Evolutionary conservation across 2,888 invertebrate species (phyloP).

Genomic region (Myopa tessellatipennis): DNA sequence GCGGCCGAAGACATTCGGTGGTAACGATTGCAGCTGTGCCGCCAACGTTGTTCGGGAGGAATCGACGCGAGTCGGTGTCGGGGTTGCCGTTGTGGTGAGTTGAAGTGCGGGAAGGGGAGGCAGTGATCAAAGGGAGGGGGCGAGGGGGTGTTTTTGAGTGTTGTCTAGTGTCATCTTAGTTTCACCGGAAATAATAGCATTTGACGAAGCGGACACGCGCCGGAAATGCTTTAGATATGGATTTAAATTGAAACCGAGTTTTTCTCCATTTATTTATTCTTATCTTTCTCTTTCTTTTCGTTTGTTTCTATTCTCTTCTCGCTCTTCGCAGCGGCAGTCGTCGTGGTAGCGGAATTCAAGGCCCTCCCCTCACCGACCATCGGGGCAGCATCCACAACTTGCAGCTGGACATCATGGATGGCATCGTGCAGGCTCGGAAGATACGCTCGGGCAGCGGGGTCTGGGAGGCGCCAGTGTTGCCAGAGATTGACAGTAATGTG

Average conservation of each 20-base stretch:
- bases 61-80: conserved; percentile 84
- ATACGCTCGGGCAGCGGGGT: conserved; percentile 73
- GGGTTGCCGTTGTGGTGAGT: conserved; percentile 74
- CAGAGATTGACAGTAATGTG: conserved; percentile 65
- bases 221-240: background rate
- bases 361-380: conserved; percentile 79
- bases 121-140: background rate
- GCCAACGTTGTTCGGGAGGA: conserved; percentile 81
- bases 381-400: conserved; percentile 84
- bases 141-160: background rate
- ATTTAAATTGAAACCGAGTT: background rate
- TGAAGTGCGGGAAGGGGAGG: background rate
- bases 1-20: conserved; percentile 85
- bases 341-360: conserved; percentile 68
- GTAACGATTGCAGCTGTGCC: conserved; percentile 88
- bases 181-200: conserved; percentile 33
- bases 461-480: conserved; percentile 73
- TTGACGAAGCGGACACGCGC: conserved; percentile 32
- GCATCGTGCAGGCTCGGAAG: conserved; percentile 84
- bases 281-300: conserved; percentile 55
- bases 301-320: conserved; percentile 14
- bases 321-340: conserved; percentile 57
- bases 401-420: conserved; percentile 89
- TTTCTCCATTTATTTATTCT: background rate
- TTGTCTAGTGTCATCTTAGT: conserved; percentile 36